Evolutionary conservation across 2,888 invertebrate species (phyloP), one percentile per base, ranked within the genome.

Genomic region (Chymomyza amoena): DNA sequence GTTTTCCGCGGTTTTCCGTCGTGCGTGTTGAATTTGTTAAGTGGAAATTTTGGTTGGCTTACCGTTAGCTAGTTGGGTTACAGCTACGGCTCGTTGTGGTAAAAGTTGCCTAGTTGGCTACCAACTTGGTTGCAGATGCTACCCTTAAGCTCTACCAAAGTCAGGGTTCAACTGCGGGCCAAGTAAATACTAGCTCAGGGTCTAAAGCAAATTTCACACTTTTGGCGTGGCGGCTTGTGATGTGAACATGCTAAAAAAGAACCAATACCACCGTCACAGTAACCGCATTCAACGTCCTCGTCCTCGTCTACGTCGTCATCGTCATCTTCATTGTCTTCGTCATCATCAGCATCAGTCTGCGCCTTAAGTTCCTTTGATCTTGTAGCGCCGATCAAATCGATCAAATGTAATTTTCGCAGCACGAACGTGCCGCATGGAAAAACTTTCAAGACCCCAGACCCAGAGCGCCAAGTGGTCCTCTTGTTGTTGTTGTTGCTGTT

Each of bases 381-480:
- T 78, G 74, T 74, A 89, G 91, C 91, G 91, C 89, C 91, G 91
- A 91, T 91, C 91, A 91, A 90, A 91, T 91, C 91, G 91, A 91
- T 91, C 91, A 91, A 90, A 90, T 89, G 86, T 85, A 89, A 90
- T 89, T 90, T 90, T 83, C 84, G 87, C 89, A 88, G 85, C 84
- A 84, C 85, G 88, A 87, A 83, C 84, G 81, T 90, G 87, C 80
- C 76, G 77, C 87, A 84, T 81, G 76, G 81, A 70, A 71, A 69
- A 64, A 61, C 70, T 50, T 16, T n/a, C 36, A 72, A 36, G 56
- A 32, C 18, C 50, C 63, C 56, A 16, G 32, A 32, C 16, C 61
- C 25, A 28, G 76, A 83, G 87, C 82, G 88, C 88, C 88, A 88
- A 87, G 87, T 88, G 87, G 64, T 73, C 36, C 13, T 61, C 18